These are phyloP conservation scores for Entosphenus tridentatus DNA, from an alignment of 2,113 vertebrate genomes.

Conservation along the genomic window DNA sequence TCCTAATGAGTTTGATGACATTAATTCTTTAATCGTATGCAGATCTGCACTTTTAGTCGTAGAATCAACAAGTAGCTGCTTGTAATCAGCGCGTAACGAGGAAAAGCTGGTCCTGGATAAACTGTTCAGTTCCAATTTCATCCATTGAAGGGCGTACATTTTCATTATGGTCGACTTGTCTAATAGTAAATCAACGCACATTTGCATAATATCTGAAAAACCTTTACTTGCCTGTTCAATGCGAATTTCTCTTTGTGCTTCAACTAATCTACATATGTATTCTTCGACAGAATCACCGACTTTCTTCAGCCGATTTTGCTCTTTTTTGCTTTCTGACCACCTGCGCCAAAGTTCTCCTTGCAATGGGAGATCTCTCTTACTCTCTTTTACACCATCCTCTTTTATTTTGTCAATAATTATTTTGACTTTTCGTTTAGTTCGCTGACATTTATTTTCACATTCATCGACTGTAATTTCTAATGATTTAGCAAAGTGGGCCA, in stretches of 20 bases:
- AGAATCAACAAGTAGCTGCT: background rate
- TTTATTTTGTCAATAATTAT: background rate
- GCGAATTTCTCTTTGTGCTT: background rate
- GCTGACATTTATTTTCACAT: background rate
- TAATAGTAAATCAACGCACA: background rate
- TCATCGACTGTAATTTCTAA: background rate
- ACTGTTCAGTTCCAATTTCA: background rate
- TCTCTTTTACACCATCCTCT: background rate
- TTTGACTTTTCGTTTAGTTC: background rate
- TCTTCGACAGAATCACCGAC: background rate
- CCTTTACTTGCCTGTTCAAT: background rate
- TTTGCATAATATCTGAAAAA: background rate
- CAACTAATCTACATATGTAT: background rate
- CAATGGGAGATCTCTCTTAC: background rate
- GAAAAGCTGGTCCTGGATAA: background rate
- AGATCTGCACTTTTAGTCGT: background rate
- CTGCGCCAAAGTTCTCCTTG: background rate
- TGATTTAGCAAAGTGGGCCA: too few relatives aligned
- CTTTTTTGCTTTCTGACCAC: background rate
- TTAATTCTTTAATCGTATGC: background rate
- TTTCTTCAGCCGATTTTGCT: background rate
- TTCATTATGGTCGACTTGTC: background rate
- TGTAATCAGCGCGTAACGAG: background rate
- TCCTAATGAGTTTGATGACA: constrained; percentile 1
- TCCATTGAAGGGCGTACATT: background rate